Evolutionary conservation across 2,888 invertebrate species (phyloP), one percentile per base, ranked within the genome.

Genomic region (Phalangium opilio): DNA sequence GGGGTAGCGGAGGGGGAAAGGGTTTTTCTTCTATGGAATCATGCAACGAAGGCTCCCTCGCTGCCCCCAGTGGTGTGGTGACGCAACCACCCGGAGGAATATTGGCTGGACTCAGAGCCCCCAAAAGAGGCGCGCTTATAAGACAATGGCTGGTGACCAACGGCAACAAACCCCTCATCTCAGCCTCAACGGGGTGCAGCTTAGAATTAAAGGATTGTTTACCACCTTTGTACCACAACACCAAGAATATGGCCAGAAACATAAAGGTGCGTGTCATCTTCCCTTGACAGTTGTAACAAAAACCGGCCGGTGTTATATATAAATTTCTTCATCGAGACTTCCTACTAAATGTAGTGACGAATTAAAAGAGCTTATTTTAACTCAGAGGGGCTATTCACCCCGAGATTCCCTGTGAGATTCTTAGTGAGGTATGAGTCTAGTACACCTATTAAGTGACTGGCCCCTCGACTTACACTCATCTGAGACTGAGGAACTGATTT

Each of bases 251-350:
- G 57, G 67, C 71, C 40, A 72, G 73, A 53, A 65, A 75, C 18
- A 73, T 77, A 52, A 73, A 75, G 69, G 75, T 75, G 60, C 61
- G n/a, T n/a, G n/a, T n/a, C n/a, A n/a, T n/a, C n/a, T n/a, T n/a
- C n/a, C n/a, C n/a, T n/a, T n/a, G n/a, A n/a, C n/a, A n/a, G n/a
- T n/a, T n/a, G n/a, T n/a, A n/a, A n/a, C n/a, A n/a, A n/a, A n/a
- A n/a, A n/a, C n/a, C n/a, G n/a, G n/a, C n/a, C n/a, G n/a, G n/a
- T n/a, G n/a, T n/a, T n/a, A n/a, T n/a, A n/a, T n/a, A n/a, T n/a
- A n/a, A n/a, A n/a, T n/a, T n/a, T n/a, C n/a, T n/a, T n/a, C n/a
- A n/a, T n/a, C n/a, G n/a, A n/a, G n/a, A n/a, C n/a, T n/a, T n/a
- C n/a, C n/a, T n/a, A n/a, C n/a, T n/a, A n/a, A n/a, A n/a, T n/a